phyloP scores from a whole-genome alignment of 2,888 invertebrate species.

The Tipula confusa region DNA sequence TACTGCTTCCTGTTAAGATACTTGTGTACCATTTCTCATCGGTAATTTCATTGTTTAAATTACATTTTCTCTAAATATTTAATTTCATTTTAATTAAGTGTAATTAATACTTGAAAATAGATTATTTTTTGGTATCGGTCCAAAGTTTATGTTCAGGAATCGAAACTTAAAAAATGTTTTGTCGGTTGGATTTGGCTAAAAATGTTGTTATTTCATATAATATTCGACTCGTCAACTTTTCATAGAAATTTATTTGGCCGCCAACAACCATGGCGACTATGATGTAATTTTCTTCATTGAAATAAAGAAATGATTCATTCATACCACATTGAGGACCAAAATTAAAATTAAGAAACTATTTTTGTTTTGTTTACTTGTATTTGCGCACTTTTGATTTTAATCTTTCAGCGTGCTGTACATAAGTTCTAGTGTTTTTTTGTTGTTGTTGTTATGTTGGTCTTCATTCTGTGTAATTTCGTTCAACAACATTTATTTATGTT shows the following conservation, averaged over 20 bases:
- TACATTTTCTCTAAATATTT: constrained; percentile 6
- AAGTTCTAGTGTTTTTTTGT: background rate
- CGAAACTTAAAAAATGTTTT: background rate
- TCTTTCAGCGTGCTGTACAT: background rate
- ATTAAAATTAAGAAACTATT: background rate
- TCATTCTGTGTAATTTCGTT: background rate
- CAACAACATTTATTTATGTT: background rate
- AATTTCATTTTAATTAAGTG: constrained; percentile 16
- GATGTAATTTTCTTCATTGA: background rate
- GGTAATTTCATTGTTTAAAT: constrained; percentile 8
- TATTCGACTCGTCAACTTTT: background rate
- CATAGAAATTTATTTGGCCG: background rate
- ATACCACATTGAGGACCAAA: background rate
- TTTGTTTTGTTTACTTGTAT: background rate
- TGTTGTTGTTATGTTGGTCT: background rate
- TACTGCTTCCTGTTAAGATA: constrained; percentile 12
- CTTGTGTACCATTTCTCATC: constrained; percentile 20
- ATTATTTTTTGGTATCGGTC: background rate
- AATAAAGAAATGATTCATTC: background rate
- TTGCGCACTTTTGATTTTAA: background rate
- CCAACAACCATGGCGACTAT: background rate
- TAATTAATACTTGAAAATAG: background rate
- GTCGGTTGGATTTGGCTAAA: background rate
- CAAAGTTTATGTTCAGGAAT: background rate
- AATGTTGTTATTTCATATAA: background rate